Conservation (phyloP, 2,797 vertebrate species). For the Squalus acanthias region DNA sequence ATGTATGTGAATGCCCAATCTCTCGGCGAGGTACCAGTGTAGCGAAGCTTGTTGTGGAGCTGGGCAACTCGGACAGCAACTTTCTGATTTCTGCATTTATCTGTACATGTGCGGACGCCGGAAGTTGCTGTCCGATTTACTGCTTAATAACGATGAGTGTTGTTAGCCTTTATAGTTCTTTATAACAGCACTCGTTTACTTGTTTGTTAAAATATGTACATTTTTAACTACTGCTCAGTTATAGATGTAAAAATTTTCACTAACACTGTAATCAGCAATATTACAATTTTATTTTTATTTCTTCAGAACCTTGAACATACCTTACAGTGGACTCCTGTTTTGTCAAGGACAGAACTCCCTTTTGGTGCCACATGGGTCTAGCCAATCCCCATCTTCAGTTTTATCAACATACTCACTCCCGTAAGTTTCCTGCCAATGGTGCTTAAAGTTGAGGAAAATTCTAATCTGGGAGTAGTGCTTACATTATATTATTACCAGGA, state of each 20-base stretch:
- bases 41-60: no score
- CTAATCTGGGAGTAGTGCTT: neutral
- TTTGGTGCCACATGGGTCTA: neutral
- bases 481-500: neutral
- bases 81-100: no score
- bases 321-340: neutral
- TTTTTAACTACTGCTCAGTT: neutral
- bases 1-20: no score
- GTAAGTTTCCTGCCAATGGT: neutral
- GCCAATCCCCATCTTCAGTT: neutral
- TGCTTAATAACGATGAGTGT: no score
- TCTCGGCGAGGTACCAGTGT: no score
- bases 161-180: neutral
- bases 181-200: neutral
- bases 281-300: slow-evolving; percentile 3
- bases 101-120: no score
- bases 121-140: no score
- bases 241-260: neutral
- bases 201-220: neutral
- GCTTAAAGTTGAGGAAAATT: neutral
- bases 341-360: slow-evolving; percentile 19
- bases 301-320: slow-evolving; percentile 13
- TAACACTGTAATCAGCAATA: neutral
- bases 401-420: slow-evolving; percentile 14
- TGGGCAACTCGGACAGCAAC: no score